Base-by-base conservation (phyloP, 2,888 invertebrate genomes). In the Shargacucullia verbasci region DNA sequence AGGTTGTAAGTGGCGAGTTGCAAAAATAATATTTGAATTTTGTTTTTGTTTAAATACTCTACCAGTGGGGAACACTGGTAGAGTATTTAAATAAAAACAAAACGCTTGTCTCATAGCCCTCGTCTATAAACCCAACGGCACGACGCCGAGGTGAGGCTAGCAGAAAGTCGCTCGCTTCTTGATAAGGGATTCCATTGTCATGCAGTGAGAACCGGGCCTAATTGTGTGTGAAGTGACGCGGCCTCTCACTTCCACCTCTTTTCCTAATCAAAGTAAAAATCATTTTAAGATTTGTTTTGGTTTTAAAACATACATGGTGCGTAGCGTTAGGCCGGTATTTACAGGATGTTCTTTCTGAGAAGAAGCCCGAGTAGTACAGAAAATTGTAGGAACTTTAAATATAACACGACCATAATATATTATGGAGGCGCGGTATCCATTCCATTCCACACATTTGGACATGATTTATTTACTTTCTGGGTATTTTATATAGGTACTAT, bases 131-230 rank as follows among this genome's bases (percentile, higher is more conserved):
- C 45, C 45, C 14, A 41, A 8, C 15, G 15, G 20, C 15, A 52
- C 59, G 20, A 20, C 20, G 20, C 20, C 20, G 54, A 67, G 72
- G 62, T 67, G 76, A 71, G 65, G 52, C 48, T n/a, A 76, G 73
- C 73, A 73, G 70, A 73, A 73, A 69, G 40, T 73, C 57, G 54
- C 54, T 72, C 56, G 73, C 48, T 56, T 20, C 41, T 45, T 74
- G 76, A 74, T 76, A 74, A 73, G 73, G 73, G 70, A 61, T 47
- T 55, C 74, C 50, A 64, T 74, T 74, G 73, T 66, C 67, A 45
- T 47, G 59, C 58, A 57, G 60, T 63, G 63, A 38, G 43, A 46
- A 59, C 59, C 39, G 27, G 52, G 62, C 63, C 54, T 73, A 74
- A 74, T 76, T 74, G 76, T 70, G 55, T 70, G 76, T 74, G 70